These are phyloP conservation scores for Callipepla squamata DNA, from an alignment of 2,113 vertebrate genomes.

Conservation along the genomic window DNA sequence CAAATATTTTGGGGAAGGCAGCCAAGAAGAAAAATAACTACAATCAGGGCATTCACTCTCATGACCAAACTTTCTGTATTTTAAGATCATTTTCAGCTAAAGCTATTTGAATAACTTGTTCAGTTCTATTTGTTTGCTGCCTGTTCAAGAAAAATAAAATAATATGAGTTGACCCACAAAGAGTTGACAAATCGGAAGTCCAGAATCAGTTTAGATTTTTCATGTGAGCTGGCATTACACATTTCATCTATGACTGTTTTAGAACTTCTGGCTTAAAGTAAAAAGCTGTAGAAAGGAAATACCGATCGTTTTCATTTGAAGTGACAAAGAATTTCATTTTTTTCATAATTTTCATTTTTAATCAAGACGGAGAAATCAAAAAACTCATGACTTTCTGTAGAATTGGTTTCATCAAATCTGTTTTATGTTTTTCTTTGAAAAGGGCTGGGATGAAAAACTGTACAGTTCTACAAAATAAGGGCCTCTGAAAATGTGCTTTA, in stretches of 20 bases:
- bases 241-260: not conserved
- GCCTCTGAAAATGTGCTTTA: not conserved
- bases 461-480: not conserved
- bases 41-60: not conserved
- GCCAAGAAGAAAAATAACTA: constrained; percentile 9
- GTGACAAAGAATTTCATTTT: not conserved
- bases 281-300: not conserved
- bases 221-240: not conserved
- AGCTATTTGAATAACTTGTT: not conserved
- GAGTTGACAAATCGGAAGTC: not conserved
- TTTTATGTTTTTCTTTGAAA: not conserved
- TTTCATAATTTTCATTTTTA: not conserved
- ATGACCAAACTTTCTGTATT: not conserved
- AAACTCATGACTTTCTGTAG: not conserved
- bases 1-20: constrained; percentile 9
- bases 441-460: not conserved
- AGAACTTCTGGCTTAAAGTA: not conserved
- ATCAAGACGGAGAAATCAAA: not conserved
- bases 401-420: not conserved
- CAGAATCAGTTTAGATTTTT: not conserved
- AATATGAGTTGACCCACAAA: not conserved
- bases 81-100: not conserved
- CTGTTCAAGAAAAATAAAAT: not conserved
- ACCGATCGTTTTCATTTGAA: not conserved
- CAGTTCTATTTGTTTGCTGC: not conserved